phyloP scores from a whole-genome alignment of 2,888 invertebrate species.

The Stenurella melanura region DNA sequence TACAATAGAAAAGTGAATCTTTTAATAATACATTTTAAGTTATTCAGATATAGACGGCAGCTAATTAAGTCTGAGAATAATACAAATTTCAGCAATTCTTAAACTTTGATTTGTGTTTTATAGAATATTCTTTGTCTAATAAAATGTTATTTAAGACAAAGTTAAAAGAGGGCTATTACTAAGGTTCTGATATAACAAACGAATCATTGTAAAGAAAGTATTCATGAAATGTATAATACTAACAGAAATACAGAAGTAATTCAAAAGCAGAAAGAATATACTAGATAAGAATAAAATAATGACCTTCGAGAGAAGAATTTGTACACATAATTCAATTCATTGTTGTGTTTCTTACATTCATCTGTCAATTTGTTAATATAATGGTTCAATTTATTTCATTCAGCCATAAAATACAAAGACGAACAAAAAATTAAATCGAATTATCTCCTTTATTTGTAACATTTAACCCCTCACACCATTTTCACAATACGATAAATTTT shows the following conservation, averaged over 20 bases:
- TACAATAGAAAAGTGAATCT: background rate
- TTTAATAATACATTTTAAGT: constrained; percentile 17
- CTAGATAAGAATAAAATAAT: constrained; percentile 35
- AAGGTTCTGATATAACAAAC: constrained; percentile 15
- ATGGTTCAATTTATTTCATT: constrained; percentile 34
- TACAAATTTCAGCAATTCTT: constrained; percentile 6
- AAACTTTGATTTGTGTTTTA: constrained; percentile 20
- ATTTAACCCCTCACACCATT: background rate
- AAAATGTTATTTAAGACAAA: constrained; percentile 19
- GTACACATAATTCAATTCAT: constrained; percentile 35
- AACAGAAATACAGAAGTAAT: constrained; percentile 32
- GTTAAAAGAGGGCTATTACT: background rate
- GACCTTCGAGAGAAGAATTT: constrained; percentile 24
- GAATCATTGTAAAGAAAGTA: constrained; percentile 22
- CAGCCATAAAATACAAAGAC: constrained; percentile 23
- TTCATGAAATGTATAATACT: constrained; percentile 33
- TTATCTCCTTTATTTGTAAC: constrained; percentile 17
- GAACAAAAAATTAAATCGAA: constrained; percentile 31
- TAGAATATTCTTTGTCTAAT: constrained; percentile 14
- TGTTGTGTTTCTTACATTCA: constrained; percentile 36
- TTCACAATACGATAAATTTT: constrained; percentile 25
- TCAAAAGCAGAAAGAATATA: constrained; percentile 18
- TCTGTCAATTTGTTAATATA: constrained; percentile 41
- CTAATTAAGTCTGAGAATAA: constrained; percentile 31
- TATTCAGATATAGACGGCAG: background rate